Evolutionary conservation across 2,113 vertebrate genomes (phyloP).

Genomic region (Psittacus erithacus): DNA sequence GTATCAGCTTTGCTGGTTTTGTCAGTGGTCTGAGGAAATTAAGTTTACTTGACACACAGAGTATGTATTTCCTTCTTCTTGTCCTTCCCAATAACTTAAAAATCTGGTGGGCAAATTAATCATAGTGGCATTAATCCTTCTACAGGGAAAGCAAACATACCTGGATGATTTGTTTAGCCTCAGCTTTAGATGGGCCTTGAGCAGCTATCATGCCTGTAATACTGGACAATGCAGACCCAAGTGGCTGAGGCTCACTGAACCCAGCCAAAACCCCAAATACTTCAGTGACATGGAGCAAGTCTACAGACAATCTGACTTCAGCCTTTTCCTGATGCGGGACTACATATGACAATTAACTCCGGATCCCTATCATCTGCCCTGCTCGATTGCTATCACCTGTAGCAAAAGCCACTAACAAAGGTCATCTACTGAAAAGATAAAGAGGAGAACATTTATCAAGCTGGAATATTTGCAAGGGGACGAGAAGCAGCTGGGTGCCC

Average conservation of each 20-base stretch:
- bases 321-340: not conserved
- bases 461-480: not conserved
- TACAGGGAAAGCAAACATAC: not conserved
- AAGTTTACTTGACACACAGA: not conserved
- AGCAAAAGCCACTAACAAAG: not conserved
- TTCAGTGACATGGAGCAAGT: not conserved
- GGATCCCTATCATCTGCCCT: not conserved
- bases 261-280: not conserved
- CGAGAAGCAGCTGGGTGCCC: not conserved
- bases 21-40: not conserved
- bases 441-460: not conserved
- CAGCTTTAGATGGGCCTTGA: not conserved
- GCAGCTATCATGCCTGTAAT: not conserved
- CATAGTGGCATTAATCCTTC: not conserved
- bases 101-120: not conserved
- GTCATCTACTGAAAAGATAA: not conserved
- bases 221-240: not conserved
- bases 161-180: not conserved
- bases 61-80: not conserved
- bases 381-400: not conserved
- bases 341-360: not conserved
- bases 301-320: not conserved
- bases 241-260: not conserved
- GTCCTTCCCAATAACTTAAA: not conserved
- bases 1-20: not conserved